These are phyloP conservation scores for Oscarella lobularis DNA, from an alignment of 37 sponge, comb jelly and placozoan species.

Conservation along the genomic window DNA sequence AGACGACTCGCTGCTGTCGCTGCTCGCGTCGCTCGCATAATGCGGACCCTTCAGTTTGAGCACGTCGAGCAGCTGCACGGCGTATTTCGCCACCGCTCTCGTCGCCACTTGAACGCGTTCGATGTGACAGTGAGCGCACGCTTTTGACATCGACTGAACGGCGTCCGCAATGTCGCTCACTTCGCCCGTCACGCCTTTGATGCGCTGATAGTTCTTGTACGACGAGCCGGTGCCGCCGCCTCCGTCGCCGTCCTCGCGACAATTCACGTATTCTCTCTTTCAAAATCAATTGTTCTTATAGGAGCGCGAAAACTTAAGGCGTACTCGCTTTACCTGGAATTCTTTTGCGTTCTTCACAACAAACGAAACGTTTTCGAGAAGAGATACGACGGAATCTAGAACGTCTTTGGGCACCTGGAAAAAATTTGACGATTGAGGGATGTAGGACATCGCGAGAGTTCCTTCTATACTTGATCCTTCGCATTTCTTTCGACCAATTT, in stretches of 20 bases:
- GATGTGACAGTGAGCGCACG: background rate
- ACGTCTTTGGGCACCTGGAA: background rate
- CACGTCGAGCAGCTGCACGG: background rate
- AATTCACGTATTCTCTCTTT: background rate
- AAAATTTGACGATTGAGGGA: too few species aligned
- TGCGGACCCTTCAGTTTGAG: background rate
- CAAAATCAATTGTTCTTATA: too few species aligned
- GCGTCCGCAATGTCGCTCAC: background rate
- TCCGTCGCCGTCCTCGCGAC: background rate
- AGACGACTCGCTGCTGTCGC: background rate
- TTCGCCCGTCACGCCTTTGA: background rate
- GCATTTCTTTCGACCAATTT: too few species aligned
- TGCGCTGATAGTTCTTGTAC: background rate
- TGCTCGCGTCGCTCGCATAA: background rate
- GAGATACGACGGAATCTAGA: background rate
- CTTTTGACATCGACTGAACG: background rate
- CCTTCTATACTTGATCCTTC: too few species aligned
- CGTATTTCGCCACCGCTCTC: background rate
- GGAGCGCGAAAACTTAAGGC: too few species aligned
- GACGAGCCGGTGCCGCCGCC: background rate
- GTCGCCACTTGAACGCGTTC: background rate
- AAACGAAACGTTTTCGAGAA: background rate
- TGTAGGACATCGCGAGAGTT: too few species aligned
- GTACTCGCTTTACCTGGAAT: background rate
- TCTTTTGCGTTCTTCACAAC: background rate